A percentile compares a stretch with the other conserved stretches of the same genome.
phyloP scores from a whole-genome alignment of 2,888 invertebrate species.

The Drosophila macrospina region DNA sequence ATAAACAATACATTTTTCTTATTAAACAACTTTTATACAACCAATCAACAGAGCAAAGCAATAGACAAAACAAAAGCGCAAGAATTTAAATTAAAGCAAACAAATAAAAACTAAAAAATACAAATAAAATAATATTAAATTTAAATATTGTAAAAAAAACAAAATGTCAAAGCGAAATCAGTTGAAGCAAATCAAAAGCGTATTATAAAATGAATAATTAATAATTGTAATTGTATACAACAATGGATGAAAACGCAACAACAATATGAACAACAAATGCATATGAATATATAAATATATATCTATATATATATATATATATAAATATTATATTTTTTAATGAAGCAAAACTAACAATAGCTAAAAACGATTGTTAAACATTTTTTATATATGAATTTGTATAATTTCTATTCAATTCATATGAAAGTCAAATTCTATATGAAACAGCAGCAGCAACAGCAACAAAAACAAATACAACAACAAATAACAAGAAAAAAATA shows the following conservation, averaged over 20 bases:
- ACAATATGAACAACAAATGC: slow-evolving; percentile 14
- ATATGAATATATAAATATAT: slow-evolving; percentile 7
- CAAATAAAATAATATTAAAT: slow-evolving; percentile 3
- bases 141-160: slow-evolving; percentile 18
- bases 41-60: slow-evolving; percentile 66
- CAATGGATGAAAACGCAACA: slow-evolving; percentile 28
- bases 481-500: slow-evolving; percentile 37
- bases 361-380: slow-evolving; percentile 74
- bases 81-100: slow-evolving; percentile 33
- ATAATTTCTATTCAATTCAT: slow-evolving; percentile 70
- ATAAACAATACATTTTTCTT: slow-evolving; percentile 75
- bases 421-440: slow-evolving; percentile 47
- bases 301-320: slow-evolving; percentile 16
- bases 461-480: slow-evolving; percentile 19
- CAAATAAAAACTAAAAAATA: slow-evolving; percentile 4
- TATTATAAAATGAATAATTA: slow-evolving; percentile 10
- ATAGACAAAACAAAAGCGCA: slow-evolving; percentile 60
- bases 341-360: slow-evolving; percentile 69
- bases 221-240: slow-evolving; percentile 51
- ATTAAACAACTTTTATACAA: slow-evolving; percentile 73
- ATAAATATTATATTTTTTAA: slow-evolving; percentile 74
- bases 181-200: slow-evolving; percentile 58
- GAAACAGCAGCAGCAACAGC: slow-evolving; percentile 20
- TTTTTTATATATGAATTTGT: slow-evolving; percentile 76
- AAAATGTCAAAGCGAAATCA: slow-evolving; percentile 18